These are phyloP conservation scores for Antheraea mylitta DNA, from an alignment of 1,140 invertebrate genomes.

Conservation along the genomic window DNA sequence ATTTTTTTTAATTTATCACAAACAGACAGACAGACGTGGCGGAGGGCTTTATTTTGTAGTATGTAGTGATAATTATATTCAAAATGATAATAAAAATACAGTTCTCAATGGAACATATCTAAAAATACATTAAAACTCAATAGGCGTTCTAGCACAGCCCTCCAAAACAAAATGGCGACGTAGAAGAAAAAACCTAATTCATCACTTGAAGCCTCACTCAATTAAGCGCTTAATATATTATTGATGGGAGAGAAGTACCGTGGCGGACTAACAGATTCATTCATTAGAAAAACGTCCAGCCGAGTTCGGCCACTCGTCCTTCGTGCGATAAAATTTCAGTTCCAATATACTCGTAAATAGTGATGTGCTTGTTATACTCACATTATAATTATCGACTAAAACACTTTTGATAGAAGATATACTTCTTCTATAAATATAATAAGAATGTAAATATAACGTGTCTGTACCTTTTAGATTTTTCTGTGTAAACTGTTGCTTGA, in stretches of 20 bases:
- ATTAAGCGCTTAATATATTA: constrained; percentile 3
- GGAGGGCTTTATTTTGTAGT: too few relatives aligned
- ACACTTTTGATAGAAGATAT: background rate
- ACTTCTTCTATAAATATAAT: too few relatives aligned
- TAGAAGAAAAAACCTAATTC: background rate
- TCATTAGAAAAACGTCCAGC: background rate
- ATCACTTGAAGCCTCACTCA: background rate
- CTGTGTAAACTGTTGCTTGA: too few relatives aligned
- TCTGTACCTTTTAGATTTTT: too few relatives aligned
- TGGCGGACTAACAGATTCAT: background rate
- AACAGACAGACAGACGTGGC: too few relatives aligned
- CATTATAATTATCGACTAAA: background rate
- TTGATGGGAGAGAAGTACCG: background rate
- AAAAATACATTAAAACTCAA: background rate
- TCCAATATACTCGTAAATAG: background rate
- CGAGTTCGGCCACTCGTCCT: background rate
- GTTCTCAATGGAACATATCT: too few relatives aligned
- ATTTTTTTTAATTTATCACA: too few relatives aligned
- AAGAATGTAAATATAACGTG: too few relatives aligned
- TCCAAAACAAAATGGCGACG: background rate
- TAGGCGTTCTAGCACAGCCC: background rate
- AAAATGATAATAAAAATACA: too few relatives aligned
- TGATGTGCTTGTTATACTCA: background rate
- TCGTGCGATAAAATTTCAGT: background rate
- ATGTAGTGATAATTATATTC: too few relatives aligned